Conservation (phyloP, 1,140 invertebrate genomes). For the Diabrotica undecimpunctata region DNA sequence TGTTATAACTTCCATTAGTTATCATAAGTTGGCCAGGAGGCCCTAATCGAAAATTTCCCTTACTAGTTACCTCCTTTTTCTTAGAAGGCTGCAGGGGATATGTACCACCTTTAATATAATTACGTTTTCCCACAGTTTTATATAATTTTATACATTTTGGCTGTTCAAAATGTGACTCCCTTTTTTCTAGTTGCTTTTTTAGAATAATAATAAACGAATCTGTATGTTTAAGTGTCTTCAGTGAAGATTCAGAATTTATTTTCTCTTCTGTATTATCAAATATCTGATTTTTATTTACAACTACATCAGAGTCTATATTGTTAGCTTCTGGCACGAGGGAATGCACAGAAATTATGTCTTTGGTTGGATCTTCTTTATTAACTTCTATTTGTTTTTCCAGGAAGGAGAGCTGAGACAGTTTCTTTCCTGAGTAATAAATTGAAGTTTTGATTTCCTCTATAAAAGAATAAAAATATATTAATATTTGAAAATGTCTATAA, state of each 20-base stretch:
- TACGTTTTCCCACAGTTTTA: constrained; percentile 23
- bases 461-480: too few relatives aligned
- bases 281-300: too few relatives aligned
- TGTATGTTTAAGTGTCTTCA: constrained; percentile 31
- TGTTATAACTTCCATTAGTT: constrained; percentile 24
- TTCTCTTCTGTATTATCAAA: neutral
- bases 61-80: constrained; percentile 29
- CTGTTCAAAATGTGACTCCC: constrained; percentile 31
- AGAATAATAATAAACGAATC: constrained; percentile 33
- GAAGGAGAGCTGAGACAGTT: too few relatives aligned
- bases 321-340: too few relatives aligned
- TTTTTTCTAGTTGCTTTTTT: constrained; percentile 30
- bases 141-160: constrained; percentile 38
- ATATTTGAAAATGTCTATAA: too few relatives aligned
- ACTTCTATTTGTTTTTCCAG: too few relatives aligned
- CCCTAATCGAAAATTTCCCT: constrained; percentile 27
- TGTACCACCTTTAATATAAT: constrained; percentile 36
- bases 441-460: too few relatives aligned
- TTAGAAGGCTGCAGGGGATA: constrained; percentile 38
- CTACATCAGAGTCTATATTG: too few relatives aligned
- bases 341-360: too few relatives aligned
- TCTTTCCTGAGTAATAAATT: too few relatives aligned
- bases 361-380: too few relatives aligned
- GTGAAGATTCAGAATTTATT: neutral
- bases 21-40: constrained; percentile 36